These are phyloP conservation scores for Pangasius mekongensis DNA, from an alignment of 2,797 vertebrate species.

Conservation along the genomic window DNA sequence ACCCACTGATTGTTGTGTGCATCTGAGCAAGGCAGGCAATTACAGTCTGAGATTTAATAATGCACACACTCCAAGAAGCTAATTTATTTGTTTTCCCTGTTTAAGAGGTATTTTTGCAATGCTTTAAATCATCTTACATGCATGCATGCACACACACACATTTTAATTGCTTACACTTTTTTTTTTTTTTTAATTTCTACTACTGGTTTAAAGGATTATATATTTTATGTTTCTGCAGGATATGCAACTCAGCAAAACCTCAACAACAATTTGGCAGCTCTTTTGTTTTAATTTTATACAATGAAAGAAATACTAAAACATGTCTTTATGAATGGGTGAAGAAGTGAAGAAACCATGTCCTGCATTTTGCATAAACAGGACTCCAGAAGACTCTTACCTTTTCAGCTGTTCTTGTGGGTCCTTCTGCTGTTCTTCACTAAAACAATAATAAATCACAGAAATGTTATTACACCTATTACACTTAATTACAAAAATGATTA, in stretches of 20 bases:
- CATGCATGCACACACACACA: neutral
- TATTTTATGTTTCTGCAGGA: neutral
- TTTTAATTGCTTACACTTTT: neutral
- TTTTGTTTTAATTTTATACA: neutral
- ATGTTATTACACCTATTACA: neutral
- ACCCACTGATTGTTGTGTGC: neutral
- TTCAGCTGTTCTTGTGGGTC: conserved; percentile 5
- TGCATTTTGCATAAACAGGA: neutral
- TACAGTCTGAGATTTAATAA: neutral
- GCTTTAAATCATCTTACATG: neutral
- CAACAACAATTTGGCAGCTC: neutral
- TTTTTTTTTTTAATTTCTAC: neutral
- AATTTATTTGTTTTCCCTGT: neutral
- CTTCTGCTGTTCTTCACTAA: conserved; percentile 36
- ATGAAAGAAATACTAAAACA: neutral
- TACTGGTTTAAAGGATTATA: neutral
- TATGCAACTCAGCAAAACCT: neutral
- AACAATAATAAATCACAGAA: neutral
- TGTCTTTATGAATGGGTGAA: neutral
- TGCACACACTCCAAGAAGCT: neutral
- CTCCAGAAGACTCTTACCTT: conserved; percentile 19
- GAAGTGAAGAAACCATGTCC: neutral
- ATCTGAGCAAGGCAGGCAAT: neutral
- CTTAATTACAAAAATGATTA: neutral
- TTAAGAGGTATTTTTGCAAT: neutral